Conservation (phyloP, 2,888 invertebrate genomes). For the Creontiades dilutus region DNA sequence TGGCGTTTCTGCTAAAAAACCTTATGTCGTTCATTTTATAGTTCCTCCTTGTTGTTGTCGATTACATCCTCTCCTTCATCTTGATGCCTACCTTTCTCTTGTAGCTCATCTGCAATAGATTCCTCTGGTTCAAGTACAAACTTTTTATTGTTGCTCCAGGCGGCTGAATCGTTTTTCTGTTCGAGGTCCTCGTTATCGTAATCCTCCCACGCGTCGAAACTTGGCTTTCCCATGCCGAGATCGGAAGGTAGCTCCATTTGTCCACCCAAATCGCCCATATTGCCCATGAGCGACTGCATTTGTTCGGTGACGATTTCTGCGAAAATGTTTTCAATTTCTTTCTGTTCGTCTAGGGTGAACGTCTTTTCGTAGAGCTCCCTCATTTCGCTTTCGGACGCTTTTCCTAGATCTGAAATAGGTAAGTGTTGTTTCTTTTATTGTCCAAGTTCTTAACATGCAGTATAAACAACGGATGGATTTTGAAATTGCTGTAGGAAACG, state of each 20-base stretch:
- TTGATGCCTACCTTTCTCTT: background rate
- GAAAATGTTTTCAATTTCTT: background rate
- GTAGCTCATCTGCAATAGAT: background rate
- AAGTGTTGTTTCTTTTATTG: background rate
- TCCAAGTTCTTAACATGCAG: background rate
- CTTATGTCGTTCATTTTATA: background rate
- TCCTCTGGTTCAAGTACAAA: background rate
- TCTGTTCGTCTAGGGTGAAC: background rate
- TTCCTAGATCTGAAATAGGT: background rate
- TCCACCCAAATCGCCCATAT: background rate
- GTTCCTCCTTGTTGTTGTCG: background rate
- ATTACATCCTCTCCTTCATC: background rate
- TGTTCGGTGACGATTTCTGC: background rate
- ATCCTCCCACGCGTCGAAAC: background rate
- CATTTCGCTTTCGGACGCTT: background rate
- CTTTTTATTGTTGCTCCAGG: background rate
- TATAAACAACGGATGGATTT: too few species aligned
- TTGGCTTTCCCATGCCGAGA: background rate
- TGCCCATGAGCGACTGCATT: slow-evolving; percentile 4
- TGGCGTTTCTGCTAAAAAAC: too few species aligned
- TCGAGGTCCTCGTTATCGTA: background rate
- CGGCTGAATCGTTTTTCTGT: background rate
- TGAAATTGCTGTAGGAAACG: too few species aligned
- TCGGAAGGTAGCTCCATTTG: background rate
- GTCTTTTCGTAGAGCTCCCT: background rate